phyloP scores from a whole-genome alignment of 2,113 vertebrate genomes.

The Heterotilapia buettikoferi region DNA sequence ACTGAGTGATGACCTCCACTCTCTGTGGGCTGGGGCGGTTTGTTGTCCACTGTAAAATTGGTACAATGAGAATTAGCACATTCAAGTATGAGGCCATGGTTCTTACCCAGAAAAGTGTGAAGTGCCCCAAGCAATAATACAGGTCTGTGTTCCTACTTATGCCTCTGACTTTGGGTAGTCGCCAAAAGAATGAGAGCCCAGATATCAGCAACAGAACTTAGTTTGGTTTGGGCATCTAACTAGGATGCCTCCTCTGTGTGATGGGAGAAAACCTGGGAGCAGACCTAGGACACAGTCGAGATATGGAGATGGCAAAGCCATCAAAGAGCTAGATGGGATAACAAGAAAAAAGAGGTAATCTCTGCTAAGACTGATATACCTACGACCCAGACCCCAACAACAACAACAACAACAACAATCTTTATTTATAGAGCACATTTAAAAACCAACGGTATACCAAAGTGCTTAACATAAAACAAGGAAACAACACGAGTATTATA shows the following conservation, averaged over 20 bases:
- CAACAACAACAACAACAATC: no score
- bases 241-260: neutral
- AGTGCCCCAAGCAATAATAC: neutral
- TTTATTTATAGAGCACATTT: no score
- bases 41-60: neutral
- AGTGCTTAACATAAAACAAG: no score
- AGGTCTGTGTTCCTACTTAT: neutral
- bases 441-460: no score
- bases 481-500: no score
- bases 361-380: neutral
- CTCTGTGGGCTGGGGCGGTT: neutral
- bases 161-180: neutral
- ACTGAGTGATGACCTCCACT: neutral
- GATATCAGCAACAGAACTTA: neutral
- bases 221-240: neutral
- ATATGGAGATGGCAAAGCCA: neutral
- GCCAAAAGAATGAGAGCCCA: neutral
- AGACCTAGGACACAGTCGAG: neutral
- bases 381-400: neutral
- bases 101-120: neutral
- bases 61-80: neutral
- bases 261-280: neutral
- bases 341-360: neutral
- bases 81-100: neutral
- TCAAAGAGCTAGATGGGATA: neutral